Percentiles rank a stretch among this genome's conserved stretches.
These are phyloP conservation scores for Rhorus exstirpatorius DNA, from an alignment of 2,888 invertebrate genomes.

Conservation along the genomic window DNA sequence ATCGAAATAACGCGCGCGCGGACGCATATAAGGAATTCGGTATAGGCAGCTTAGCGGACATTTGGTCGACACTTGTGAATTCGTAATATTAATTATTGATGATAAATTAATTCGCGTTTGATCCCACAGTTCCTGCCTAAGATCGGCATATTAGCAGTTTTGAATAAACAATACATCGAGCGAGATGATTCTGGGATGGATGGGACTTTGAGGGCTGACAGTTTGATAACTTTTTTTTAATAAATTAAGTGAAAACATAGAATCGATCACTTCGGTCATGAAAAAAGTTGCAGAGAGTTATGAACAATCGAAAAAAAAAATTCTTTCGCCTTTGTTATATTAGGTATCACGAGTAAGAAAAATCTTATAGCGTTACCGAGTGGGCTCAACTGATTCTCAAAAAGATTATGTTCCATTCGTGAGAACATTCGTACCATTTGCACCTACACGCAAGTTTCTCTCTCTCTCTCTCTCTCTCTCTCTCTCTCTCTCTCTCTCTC, in stretches of 20 bases:
- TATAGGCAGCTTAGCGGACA: conserved; percentile 22
- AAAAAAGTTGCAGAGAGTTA: no score
- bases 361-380: neutral
- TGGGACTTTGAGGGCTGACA: no score
- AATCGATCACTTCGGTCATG: no score
- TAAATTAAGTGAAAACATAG: no score
- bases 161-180: conserved; percentile 1
- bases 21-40: conserved; percentile 49
- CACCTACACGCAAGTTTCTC: no score
- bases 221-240: conserved; percentile 8
- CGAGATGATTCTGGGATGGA: neutral
- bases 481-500: conserved; percentile 35
- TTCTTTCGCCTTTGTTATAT: neutral
- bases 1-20: conserved; percentile 67
- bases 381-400: neutral
- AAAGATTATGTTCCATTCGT: conserved; percentile 51
- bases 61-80: conserved; percentile 58
- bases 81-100: conserved; percentile 32
- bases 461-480: neutral
- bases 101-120: conserved; percentile 1
- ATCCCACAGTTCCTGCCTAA: neutral
- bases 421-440: conserved; percentile 52
- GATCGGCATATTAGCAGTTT: neutral
- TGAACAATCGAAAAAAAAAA: no score
- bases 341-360: neutral